A percentile compares a stretch with the other conserved stretches of the same genome.
Evolutionary conservation across 2,113 vertebrate genomes (phyloP).

Genomic region (Tyto alba): DNA sequence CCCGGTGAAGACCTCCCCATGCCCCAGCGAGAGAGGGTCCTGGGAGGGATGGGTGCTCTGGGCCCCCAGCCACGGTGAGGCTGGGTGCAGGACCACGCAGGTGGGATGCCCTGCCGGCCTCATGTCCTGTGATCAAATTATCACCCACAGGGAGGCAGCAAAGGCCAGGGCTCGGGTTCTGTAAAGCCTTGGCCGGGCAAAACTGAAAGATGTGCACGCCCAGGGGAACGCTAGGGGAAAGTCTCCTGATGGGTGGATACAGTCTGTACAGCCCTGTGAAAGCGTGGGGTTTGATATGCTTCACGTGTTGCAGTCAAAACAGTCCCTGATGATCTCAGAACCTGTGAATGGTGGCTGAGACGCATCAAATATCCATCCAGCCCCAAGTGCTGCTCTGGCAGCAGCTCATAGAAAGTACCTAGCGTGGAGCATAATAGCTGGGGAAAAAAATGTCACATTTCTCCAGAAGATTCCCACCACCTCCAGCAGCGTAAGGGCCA

Average conservation of each 20-base stretch:
- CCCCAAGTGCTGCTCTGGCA: not conserved
- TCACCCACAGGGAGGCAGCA: slow-evolving; percentile 48
- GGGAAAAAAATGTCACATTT: not conserved
- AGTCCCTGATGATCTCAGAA: not conserved
- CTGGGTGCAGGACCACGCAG: not conserved
- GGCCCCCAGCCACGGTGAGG: not conserved
- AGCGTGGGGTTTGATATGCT: not conserved
- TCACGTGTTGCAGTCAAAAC: not conserved
- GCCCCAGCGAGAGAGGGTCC: not conserved
- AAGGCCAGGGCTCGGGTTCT: not conserved
- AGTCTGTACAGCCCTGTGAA: not conserved
- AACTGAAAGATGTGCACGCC: not conserved
- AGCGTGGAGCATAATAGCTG: not conserved
- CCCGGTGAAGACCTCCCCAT: fast-evolving
- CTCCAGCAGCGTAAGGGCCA: not conserved
- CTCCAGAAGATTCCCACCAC: not conserved
- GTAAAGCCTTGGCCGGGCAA: not conserved
- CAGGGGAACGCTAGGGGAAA: not conserved
- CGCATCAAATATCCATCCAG: not conserved
- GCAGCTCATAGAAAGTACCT: not conserved
- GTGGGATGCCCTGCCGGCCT: not conserved
- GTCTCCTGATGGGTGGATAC: not conserved
- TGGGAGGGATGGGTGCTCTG: not conserved
- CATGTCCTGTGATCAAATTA: not conserved
- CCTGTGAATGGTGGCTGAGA: not conserved